Conservation (phyloP, 2,113 vertebrate species). For the Elachura formosa region DNA sequence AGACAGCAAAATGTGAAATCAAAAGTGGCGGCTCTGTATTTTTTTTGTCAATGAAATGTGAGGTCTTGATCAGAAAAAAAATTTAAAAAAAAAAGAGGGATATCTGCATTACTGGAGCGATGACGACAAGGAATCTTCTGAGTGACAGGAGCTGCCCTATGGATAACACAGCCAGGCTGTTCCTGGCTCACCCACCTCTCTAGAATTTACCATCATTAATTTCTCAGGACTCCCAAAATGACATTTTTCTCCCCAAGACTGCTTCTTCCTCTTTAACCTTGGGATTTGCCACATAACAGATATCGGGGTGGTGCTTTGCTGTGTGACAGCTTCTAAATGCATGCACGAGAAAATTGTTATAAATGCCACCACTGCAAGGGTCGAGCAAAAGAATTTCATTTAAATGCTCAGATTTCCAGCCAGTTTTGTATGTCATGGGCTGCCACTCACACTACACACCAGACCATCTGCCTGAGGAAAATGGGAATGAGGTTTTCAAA, state of each 20-base stretch:
- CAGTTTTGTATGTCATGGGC: neutral
- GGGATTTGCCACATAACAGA: rapidly evolving
- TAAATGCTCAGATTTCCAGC: neutral
- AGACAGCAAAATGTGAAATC: neutral
- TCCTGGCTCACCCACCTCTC: neutral
- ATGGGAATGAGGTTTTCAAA: neutral
- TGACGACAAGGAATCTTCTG: neutral
- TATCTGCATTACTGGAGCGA: neutral
- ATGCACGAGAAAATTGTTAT: too few species aligned
- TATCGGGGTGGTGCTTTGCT: neutral
- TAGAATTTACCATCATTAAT: conserved; percentile 44
- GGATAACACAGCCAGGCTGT: neutral
- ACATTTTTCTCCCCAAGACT: neutral
- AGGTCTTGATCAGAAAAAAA: neutral
- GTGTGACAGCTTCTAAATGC: neutral
- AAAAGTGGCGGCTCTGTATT: neutral
- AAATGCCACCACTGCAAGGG: neutral
- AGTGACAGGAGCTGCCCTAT: neutral
- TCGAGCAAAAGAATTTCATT: neutral
- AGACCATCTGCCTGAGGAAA: neutral
- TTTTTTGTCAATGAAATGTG: neutral
- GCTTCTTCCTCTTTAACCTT: neutral
- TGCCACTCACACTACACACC: neutral
- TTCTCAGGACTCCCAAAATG: neutral
- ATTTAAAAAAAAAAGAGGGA: neutral